A percentile compares a stretch with the other conserved stretches of the same genome.
phyloP scores from a whole-genome alignment of 2,797 vertebrate genomes.

The Eidolon dupreanum region DNA sequence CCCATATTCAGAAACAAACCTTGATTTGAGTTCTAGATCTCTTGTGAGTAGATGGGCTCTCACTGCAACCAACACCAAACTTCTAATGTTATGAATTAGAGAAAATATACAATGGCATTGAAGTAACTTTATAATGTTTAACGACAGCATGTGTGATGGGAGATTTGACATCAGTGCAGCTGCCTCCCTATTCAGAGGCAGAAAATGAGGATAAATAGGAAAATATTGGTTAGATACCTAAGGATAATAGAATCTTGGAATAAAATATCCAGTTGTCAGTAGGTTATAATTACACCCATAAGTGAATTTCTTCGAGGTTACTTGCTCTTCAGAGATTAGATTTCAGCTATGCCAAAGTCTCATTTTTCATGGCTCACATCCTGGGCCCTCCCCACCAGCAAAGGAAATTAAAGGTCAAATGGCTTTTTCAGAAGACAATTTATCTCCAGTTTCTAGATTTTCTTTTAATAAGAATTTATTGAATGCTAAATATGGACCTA shows the following conservation, averaged over 20 bases:
- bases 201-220: constrained; percentile 56
- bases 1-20: not conserved
- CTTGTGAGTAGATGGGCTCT: not conserved
- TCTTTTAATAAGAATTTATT: constrained; percentile 49
- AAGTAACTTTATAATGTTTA: not conserved
- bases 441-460: constrained; percentile 36
- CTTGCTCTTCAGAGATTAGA: constrained; percentile 80
- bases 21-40: not conserved
- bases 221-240: constrained; percentile 65
- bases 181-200: constrained; percentile 57
- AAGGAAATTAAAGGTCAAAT: constrained; percentile 71
- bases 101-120: not conserved
- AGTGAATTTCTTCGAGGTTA: constrained; percentile 78
- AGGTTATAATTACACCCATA: constrained; percentile 68
- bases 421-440: constrained; percentile 60
- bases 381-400: constrained; percentile 40
- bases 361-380: constrained; percentile 54
- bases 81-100: not conserved
- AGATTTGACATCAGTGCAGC: constrained; percentile 59
- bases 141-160: not conserved
- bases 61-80: not conserved
- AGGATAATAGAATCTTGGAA: constrained; percentile 64
- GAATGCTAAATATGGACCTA: not conserved
- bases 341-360: constrained; percentile 60
- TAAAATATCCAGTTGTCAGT: constrained; percentile 75